Conservation (phyloP, 1,140 invertebrate species). For the Hycleus cichorii region DNA sequence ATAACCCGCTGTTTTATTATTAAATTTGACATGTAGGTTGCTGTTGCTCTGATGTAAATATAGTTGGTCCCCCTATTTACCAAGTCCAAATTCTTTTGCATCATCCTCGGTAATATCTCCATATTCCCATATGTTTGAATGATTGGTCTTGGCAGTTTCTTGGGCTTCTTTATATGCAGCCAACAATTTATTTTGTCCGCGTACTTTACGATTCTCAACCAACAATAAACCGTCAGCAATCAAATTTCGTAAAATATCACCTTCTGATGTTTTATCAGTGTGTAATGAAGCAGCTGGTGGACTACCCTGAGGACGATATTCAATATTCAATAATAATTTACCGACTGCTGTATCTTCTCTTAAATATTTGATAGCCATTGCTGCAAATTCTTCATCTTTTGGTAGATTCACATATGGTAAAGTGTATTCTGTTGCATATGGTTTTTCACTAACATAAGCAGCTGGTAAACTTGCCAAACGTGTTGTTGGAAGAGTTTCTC, state of each 20-base stretch:
- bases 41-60: conserved; percentile 7
- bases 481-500: conserved; percentile 46
- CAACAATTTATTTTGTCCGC: conserved; percentile 71
- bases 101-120: conserved; percentile 95
- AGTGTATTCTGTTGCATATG: conserved; percentile 79
- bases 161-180: conserved; percentile 78
- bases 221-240: conserved; percentile 80
- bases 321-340: conserved; percentile 66
- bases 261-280: conserved; percentile 59
- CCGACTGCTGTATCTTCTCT: conserved; percentile 55
- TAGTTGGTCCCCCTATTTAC: conserved; percentile 22
- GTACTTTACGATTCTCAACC: conserved; percentile 73
- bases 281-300: conserved; percentile 65
- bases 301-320: conserved; percentile 53
- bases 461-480: conserved; percentile 72
- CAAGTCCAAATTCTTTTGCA: conserved; percentile 76
- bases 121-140: conserved; percentile 89
- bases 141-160: conserved; percentile 74
- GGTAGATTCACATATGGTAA: conserved; percentile 79
- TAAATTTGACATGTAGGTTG: conserved; percentile 10
- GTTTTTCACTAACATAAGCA: conserved; percentile 62
- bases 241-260: conserved; percentile 77
- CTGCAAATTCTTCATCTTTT: conserved; percentile 73
- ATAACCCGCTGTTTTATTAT: conserved; percentile 7
- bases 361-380: conserved; percentile 66